phyloP scores from a whole-genome alignment of 2,113 vertebrate species.

The Ranitomeya variabilis region DNA sequence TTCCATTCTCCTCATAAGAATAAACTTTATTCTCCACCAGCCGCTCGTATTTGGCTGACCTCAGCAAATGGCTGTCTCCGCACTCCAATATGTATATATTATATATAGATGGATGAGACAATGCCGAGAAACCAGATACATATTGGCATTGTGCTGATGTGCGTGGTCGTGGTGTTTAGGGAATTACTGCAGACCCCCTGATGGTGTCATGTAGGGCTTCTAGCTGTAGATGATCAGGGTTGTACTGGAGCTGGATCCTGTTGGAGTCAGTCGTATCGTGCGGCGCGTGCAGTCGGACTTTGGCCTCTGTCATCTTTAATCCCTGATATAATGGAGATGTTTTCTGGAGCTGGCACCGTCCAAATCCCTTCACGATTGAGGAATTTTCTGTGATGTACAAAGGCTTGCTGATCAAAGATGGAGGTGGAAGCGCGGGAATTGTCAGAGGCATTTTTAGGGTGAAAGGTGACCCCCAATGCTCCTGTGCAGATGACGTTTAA shows the following conservation, averaged over 20 bases:
- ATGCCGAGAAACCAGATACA: too few relatives aligned
- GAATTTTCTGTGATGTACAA: constrained; percentile 25
- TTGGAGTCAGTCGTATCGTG: not conserved
- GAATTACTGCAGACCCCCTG: too few relatives aligned
- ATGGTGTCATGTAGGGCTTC: not conserved
- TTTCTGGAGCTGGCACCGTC: not conserved
- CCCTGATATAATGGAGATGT: not conserved
- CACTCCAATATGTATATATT: too few relatives aligned
- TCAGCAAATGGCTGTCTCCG: too few relatives aligned
- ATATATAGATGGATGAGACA: too few relatives aligned
- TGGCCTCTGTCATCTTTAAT: constrained; percentile 8
- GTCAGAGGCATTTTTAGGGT: constrained; percentile 25
- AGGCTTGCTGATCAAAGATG: constrained; percentile 25
- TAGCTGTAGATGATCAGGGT: not conserved
- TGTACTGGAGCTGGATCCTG: not conserved
- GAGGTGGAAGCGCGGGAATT: constrained; percentile 17
- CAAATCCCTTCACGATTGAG: not conserved
- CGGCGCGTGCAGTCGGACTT: not conserved
- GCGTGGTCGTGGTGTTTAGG: too few relatives aligned
- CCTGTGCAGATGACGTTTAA: constrained; percentile 16
- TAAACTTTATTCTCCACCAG: too few relatives aligned
- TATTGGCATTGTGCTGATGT: too few relatives aligned
- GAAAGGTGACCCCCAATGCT: constrained; percentile 24
- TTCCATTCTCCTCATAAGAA: too few relatives aligned
- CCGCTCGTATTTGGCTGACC: too few relatives aligned